These are phyloP conservation scores for Platysteira castanea DNA, from an alignment of 2,113 vertebrate genomes.

Conservation along the genomic window DNA sequence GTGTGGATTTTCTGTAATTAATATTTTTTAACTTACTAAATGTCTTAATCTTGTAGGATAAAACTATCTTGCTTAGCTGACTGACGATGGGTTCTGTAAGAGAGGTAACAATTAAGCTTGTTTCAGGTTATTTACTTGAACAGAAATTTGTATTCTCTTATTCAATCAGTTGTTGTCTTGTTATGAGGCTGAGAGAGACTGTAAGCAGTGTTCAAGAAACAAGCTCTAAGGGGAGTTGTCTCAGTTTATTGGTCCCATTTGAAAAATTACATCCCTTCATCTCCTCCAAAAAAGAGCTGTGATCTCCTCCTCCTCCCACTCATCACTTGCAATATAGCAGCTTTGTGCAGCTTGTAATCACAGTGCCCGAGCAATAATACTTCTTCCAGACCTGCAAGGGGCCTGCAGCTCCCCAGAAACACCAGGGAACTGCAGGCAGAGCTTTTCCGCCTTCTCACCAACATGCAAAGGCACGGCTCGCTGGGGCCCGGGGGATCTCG, in stretches of 20 bases:
- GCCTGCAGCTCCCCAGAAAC: neutral
- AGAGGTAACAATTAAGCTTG: neutral
- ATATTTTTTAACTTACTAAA: neutral
- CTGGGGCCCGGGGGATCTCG: neutral
- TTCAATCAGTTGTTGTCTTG: neutral
- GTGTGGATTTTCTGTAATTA: neutral
- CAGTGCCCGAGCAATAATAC: neutral
- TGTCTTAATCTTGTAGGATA: neutral
- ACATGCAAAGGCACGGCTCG: neutral
- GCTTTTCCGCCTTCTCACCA: neutral
- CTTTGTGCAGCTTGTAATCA: constrained; percentile 19
- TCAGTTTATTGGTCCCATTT: constrained; percentile 43
- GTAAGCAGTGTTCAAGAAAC: neutral
- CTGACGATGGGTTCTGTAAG: neutral
- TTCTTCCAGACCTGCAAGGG: neutral
- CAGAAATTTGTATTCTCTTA: neutral
- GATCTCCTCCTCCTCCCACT: constrained; percentile 3
- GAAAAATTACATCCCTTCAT: constrained; percentile 43
- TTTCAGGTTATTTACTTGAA: neutral
- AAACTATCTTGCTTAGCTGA: neutral
- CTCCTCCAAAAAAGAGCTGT: constrained; percentile 12
- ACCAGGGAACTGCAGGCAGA: neutral
- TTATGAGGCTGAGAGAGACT: neutral
- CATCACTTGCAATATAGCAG: neutral
- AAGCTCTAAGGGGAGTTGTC: neutral